Percentiles rank a stretch among this genome's conserved stretches.
phyloP scores from a whole-genome alignment of 1,140 invertebrate genomes.

The Drosophila takahashii region DNA sequence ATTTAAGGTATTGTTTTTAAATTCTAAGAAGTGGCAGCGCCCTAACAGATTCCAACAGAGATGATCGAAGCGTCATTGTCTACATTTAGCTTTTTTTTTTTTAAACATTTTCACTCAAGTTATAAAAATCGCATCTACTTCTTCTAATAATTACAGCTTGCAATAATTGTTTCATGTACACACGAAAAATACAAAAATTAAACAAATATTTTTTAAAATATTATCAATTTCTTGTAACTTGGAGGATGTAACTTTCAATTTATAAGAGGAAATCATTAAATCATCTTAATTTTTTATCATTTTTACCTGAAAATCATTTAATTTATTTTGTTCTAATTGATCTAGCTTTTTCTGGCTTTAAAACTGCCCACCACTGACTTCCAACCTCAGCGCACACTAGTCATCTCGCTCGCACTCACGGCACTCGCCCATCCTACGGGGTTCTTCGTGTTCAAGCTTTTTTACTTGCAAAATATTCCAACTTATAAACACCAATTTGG shows the following conservation, averaged over 20 bases:
- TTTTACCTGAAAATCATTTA: too few relatives aligned
- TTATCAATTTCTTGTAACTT: too few relatives aligned
- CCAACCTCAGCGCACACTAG: conserved; percentile 38
- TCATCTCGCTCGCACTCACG: conserved; percentile 46
- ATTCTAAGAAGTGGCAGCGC: conserved; percentile 3
- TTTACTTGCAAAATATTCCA: conserved; percentile 67
- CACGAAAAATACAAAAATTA: too few relatives aligned
- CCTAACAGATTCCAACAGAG: not conserved
- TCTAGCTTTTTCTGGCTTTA: conserved; percentile 4
- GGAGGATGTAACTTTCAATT: too few relatives aligned
- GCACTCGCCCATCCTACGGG: conserved; percentile 6
- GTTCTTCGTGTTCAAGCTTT: conserved; percentile 52
- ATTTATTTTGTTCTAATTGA: not conserved
- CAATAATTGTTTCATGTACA: too few relatives aligned
- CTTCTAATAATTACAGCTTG: too few relatives aligned
- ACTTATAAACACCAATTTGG: conserved; percentile 66
- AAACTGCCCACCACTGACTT: conserved; percentile 24
- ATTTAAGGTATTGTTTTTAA: conserved; percentile 7
- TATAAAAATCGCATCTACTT: too few relatives aligned
- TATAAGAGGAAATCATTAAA: too few relatives aligned
- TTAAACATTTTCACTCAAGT: too few relatives aligned
- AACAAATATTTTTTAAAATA: too few relatives aligned
- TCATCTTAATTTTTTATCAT: too few relatives aligned
- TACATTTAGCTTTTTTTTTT: too few relatives aligned
- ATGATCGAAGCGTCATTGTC: not conserved